Evolutionary conservation across 2,888 invertebrate species (phyloP).

Genomic region (Gymnoscelis rufifasciata): DNA sequence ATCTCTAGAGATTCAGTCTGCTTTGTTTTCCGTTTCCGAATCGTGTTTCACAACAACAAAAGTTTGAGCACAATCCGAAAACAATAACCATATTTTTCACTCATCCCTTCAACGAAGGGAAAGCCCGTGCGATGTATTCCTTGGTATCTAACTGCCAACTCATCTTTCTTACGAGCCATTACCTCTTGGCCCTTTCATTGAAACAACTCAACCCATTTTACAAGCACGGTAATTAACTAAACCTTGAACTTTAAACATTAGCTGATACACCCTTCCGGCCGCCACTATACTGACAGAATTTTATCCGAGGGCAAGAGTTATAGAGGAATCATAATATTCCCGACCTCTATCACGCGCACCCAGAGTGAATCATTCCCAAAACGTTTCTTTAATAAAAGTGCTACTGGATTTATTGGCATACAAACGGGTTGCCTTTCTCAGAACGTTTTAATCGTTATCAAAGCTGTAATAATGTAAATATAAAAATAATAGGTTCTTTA

Average conservation of each 20-base stretch:
- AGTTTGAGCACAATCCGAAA: constrained; percentile 3
- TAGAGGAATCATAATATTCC: constrained; percentile 22
- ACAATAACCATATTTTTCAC: too few relatives aligned
- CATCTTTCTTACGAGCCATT: constrained; percentile 51
- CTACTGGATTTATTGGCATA: constrained; percentile 22
- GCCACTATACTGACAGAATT: constrained; percentile 28
- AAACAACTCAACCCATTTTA: constrained; percentile 39
- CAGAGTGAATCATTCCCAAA: constrained; percentile 26
- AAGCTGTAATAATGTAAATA: constrained; percentile 19
- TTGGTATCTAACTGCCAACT: constrained; percentile 1
- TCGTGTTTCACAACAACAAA: constrained; percentile 6
- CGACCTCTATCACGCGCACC: constrained; percentile 21
- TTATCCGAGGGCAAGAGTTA: constrained; percentile 17
- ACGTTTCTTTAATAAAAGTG: constrained; percentile 25
- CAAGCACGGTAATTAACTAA: constrained; percentile 58
- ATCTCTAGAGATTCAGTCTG: constrained; percentile 16
- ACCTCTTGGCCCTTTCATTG: constrained; percentile 46
- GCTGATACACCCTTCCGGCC: constrained; percentile 47
- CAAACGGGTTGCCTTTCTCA: constrained; percentile 13
- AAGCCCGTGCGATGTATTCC: not conserved
- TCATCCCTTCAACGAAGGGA: too few relatives aligned
- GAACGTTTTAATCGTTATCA: constrained; percentile 11
- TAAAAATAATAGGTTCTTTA: constrained; percentile 42
- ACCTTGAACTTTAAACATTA: constrained; percentile 60
- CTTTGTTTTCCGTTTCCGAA: constrained; percentile 34